Base-by-base conservation (phyloP, 2,888 invertebrate species). In the Hydrotaea cyrtoneurina region DNA sequence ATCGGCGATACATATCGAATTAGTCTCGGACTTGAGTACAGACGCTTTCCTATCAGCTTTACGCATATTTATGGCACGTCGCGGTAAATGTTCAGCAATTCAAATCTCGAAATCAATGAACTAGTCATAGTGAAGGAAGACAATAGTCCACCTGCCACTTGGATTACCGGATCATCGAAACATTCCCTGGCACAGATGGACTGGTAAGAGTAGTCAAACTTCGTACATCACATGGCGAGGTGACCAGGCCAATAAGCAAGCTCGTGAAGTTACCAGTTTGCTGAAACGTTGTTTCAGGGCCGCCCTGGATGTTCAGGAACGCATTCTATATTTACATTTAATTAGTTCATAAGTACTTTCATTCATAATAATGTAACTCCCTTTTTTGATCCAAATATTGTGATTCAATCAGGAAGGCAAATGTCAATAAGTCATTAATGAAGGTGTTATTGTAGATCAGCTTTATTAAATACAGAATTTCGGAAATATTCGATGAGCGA, bases 1-100 rank as follows among this genome's bases (percentile, higher is more conserved):
- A 17, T 77, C 77, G 7, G 82, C 86, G 10, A 79, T 86, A 21
- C 83, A 86, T 46, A 21, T 85, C 21, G 81, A 85, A 55, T 71
- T 82, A 10, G 83, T 53, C 13, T 75, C 81, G 4, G 86, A 86
- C 26, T 75, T 86, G 4, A 75, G 72, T 1, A 86, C 85, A 0
- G 82, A 86, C 2, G 75, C 82, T 3, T 86, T 86, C 55, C 26
- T 86, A 10, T 82, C 85, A 0, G 84, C 84, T 2, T 23, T 82
- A 1, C 53, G 82, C 1, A 55, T 83, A 85, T 85, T 0, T 82
- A 77, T 36, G 86, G 84, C 26, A 5, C 83, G 82, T 7, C 31
- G 31, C 5, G 83, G 79, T 13, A 83, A 82, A 17, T 77, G 86
- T 0, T 21, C 13, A 23, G 10, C 4, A 15, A 69, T 17, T 43